phyloP scores from a whole-genome alignment of 2,113 vertebrate species.

The Sclerurus mexicanus region DNA sequence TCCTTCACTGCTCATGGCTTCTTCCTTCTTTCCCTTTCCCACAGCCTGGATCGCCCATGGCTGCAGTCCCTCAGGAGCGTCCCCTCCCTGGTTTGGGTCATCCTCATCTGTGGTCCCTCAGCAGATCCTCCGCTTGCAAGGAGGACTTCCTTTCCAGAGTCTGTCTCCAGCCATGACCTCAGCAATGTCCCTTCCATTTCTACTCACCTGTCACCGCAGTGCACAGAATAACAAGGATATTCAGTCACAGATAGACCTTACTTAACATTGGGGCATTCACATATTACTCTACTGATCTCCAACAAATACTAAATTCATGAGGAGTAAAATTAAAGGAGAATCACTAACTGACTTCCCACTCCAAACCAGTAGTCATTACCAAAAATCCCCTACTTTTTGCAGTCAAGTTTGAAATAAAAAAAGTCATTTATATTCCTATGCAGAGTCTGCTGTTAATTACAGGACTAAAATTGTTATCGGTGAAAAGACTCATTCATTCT shows the following conservation, averaged over 20 bases:
- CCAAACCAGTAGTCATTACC: not conserved
- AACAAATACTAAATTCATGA: not conserved
- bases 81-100: fast-evolving
- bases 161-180: not conserved
- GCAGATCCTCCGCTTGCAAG: not conserved
- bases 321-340: not conserved
- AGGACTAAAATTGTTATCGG: not conserved
- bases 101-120: fast-evolving
- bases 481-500: not conserved
- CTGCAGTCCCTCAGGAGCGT: not conserved
- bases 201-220: not conserved
- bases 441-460: not conserved
- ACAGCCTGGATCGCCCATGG: fast-evolving
- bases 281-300: not conserved
- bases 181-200: not conserved
- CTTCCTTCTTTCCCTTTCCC: not conserved
- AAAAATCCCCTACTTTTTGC: not conserved
- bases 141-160: not conserved
- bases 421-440: not conserved
- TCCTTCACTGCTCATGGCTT: not conserved
- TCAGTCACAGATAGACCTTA: not conserved
- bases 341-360: not conserved
- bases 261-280: not conserved
- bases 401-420: not conserved
- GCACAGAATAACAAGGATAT: not conserved